phyloP scores from a whole-genome alignment of 2,888 invertebrate genomes.

The Chesias legatella region DNA sequence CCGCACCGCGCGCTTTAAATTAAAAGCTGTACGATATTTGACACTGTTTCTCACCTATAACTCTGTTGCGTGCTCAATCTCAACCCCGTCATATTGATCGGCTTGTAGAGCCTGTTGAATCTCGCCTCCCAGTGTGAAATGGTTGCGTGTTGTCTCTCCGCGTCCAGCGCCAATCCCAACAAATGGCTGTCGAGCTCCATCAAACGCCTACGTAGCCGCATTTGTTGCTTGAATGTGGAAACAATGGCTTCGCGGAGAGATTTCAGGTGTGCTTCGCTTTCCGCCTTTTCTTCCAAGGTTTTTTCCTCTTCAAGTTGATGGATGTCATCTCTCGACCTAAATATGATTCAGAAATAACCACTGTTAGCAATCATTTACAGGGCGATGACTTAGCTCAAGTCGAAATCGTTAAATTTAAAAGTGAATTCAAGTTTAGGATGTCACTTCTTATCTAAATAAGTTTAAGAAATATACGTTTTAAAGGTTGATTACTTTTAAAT shows the following conservation, averaged over 20 bases:
- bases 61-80: conserved; percentile 82
- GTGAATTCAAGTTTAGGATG: too few relatives aligned
- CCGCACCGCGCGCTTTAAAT: neutral
- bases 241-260: conserved; percentile 91
- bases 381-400: too few relatives aligned
- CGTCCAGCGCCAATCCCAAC: conserved; percentile 91
- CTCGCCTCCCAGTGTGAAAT: conserved; percentile 94
- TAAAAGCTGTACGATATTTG: neutral
- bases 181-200: conserved; percentile 96
- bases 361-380: too few relatives aligned
- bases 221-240: conserved; percentile 94
- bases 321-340: conserved; percentile 59
- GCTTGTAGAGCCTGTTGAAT: conserved; percentile 87
- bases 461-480: too few relatives aligned
- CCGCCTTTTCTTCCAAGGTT: conserved; percentile 51
- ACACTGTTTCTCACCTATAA: conserved; percentile 61
- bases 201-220: conserved; percentile 91
- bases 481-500: too few relatives aligned
- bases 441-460: too few relatives aligned
- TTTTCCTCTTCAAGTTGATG: conserved; percentile 40
- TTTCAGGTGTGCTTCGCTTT: conserved; percentile 76
- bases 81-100: conserved; percentile 77
- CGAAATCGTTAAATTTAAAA: too few relatives aligned
- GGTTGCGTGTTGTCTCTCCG: conserved; percentile 92
- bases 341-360: conserved; percentile 2